Evolutionary conservation across 2,113 vertebrate species (phyloP).

Genomic region (Sardina pilchardus): DNA sequence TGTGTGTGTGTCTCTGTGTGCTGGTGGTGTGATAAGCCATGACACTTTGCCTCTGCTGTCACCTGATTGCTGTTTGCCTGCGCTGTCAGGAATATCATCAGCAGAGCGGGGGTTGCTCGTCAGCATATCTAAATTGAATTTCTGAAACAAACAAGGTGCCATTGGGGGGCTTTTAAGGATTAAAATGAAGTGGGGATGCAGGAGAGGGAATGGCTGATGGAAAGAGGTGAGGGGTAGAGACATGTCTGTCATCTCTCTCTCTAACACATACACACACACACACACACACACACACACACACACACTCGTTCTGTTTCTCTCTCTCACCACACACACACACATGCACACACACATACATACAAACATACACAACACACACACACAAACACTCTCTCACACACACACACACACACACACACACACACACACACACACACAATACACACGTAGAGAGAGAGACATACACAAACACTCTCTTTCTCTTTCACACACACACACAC

Average conservation of each 20-base stretch:
- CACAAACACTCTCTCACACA: too few relatives aligned
- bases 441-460: too few relatives aligned
- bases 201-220: background rate
- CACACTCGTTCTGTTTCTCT: background rate
- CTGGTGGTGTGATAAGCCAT: background rate
- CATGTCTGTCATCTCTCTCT: background rate
- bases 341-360: too few relatives aligned
- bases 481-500: background rate
- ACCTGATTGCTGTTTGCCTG: background rate
- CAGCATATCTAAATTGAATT: slow-evolving; percentile 31
- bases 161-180: background rate
- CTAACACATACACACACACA: background rate
- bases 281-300: too few relatives aligned
- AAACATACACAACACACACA: too few relatives aligned
- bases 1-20: background rate
- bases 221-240: background rate
- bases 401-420: too few relatives aligned
- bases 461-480: too few relatives aligned
- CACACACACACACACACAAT: too few relatives aligned
- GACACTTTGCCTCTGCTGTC: background rate
- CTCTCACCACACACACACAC: background rate
- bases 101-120: background rate
- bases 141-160: slow-evolving; percentile 30
- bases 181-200: background rate
- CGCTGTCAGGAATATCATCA: background rate